Conservation (phyloP, 2,888 invertebrate genomes). For the Helleia helle region DNA sequence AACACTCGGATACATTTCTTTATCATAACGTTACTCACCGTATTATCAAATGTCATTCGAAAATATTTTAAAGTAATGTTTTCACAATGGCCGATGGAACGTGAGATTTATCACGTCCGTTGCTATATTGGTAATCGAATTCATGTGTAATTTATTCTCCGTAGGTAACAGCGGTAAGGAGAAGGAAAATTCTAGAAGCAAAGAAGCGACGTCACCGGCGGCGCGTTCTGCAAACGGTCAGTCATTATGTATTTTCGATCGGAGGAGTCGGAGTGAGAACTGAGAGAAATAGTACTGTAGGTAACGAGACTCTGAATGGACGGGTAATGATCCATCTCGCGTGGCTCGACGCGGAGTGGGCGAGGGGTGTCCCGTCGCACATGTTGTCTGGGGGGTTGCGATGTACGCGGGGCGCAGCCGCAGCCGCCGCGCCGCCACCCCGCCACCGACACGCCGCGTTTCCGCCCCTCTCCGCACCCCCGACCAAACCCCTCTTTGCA, state of each 20-base stretch:
- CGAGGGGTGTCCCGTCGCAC: conserved; percentile 33
- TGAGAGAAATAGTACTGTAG: conserved; percentile 33
- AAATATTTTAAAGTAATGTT: conserved; percentile 4
- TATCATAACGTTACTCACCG: conserved; percentile 4
- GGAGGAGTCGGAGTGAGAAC: background rate
- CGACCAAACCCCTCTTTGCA: conserved; percentile 35
- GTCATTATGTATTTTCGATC: conserved; percentile 27
- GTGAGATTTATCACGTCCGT: conserved; percentile 21
- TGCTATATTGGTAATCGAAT: conserved; percentile 10
- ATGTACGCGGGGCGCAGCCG: conserved; percentile 40
- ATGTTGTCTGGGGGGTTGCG: conserved; percentile 41
- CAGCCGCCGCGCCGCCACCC: conserved; percentile 29
- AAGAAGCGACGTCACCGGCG: conserved; percentile 81
- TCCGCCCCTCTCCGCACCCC: conserved; percentile 22
- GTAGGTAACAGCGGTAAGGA: conserved; percentile 83
- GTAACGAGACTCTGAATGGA: conserved; percentile 51
- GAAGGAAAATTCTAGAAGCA: conserved; percentile 76
- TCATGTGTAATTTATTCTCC: conserved; percentile 41
- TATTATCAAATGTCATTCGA: background rate
- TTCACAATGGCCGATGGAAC: conserved; percentile 11
- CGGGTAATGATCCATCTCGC: conserved; percentile 49
- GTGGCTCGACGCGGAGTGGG: conserved; percentile 27
- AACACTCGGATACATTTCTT: background rate
- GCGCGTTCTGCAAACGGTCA: conserved; percentile 78
- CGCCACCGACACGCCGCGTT: conserved; percentile 20